Conservation (phyloP, 2,113 vertebrate species). For the Synodontis membranacea region DNA sequence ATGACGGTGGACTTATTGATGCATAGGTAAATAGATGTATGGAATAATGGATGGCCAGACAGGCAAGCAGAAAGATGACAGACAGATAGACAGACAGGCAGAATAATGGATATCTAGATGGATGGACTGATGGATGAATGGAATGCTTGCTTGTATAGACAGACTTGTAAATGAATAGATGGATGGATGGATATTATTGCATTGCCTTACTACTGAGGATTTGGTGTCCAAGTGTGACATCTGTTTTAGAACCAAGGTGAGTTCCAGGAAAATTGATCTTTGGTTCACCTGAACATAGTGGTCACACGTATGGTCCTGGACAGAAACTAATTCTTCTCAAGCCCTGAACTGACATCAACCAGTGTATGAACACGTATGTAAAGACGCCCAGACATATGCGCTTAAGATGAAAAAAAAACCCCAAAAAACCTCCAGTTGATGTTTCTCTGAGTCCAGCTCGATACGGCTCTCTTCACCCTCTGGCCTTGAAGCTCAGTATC, state of each 20-base stretch:
- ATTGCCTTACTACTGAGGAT: neutral
- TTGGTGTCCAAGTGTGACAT: neutral
- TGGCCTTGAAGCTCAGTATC: constrained; percentile 31
- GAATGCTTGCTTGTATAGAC: too few species aligned
- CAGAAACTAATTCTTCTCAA: neutral
- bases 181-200: neutral
- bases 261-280: neutral
- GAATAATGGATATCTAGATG: neutral
- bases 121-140: neutral
- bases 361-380: neutral
- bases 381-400: neutral
- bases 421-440: constrained; percentile 80
- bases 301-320: neutral
- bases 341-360: neutral
- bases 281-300: neutral
- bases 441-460: constrained; percentile 68
- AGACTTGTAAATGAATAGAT: too few species aligned
- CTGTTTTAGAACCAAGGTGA: neutral
- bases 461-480: constrained; percentile 48
- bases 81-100: too few species aligned
- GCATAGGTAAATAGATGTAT: neutral
- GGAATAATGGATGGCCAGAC: neutral
- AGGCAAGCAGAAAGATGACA: neutral
- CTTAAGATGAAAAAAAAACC: too few species aligned
- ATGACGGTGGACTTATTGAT: too few species aligned